Base-by-base conservation (phyloP, 2,113 vertebrate genomes). In the Siniperca knerii region DNA sequence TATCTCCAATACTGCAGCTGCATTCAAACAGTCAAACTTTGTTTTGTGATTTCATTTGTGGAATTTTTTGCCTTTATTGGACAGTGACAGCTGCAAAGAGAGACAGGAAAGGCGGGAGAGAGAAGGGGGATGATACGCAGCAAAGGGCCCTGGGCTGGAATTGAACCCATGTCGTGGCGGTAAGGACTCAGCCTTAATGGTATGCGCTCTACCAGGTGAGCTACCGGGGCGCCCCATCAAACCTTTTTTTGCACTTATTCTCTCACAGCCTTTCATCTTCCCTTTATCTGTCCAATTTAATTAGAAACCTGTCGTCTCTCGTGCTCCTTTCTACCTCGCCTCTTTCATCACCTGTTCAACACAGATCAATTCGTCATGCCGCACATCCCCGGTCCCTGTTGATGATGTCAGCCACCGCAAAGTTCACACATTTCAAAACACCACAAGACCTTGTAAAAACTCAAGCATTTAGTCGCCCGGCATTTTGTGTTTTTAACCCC, bases 321-420 rank as follows among this genome's bases (percentile, higher is more conserved):
- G 0, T 71, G 79, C 67, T 82, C 40, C 75, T 88, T 83, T 83
- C 69, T 73, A 80, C 75, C 54, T 87, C 60, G 23, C 61, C 71
- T 81, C 89, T 94, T 93, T 93, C 89, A 93, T 94, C 92, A 91
- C 79, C 67, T 87, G 84, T 89, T 86, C 86, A 80, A 82, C 84
- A 52, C 89, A 76, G 83, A 93, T 94, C 91, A 82, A 89, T 92
- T 91, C 85, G 87, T 90, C 92, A 87, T 72, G 86, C 81, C 29
- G 21, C 68, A 77, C 75, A 70, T 71, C 40, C 83, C 18, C 21
- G 0, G 20, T 71, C 81, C 40, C 81, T 16, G 75, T 44, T 76
- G 71, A 89, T 75, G 67, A 71, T 44, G 77, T 78, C 67, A 81
- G 74, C 65, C 77, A 79, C 61, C 1, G 2, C 58, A 13, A 69